Evolutionary conservation across 2,888 invertebrate species (phyloP), one percentile per base, ranked within the genome.

Genomic region (Gibbula magus): DNA sequence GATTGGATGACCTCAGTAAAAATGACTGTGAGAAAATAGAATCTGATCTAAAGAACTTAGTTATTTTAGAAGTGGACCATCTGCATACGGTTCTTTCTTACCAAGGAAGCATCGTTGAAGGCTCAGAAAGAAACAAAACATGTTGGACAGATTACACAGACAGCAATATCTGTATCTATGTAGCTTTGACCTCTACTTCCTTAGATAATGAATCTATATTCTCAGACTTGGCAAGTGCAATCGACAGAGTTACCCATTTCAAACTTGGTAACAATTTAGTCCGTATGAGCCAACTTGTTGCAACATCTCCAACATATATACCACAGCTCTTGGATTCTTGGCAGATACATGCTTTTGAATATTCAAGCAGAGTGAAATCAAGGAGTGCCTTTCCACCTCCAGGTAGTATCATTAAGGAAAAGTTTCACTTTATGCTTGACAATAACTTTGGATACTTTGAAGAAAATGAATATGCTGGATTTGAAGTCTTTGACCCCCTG

Each of bases 391-490:
- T 80, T 51, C 84, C 85, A 29, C 70, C 45, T 18, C 80, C 84
- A 56, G 87, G 87, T n/a, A 80, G 35, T 10, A 83, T 81, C 79
- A 80, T 87, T 32, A 85, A 85, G 0, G 56, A 79, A 20, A 53
- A 79, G 16, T 75, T 66, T 22, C 86, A 86, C 75, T 75, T 75
- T 35, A 82, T 81, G 20, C 81, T 87, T 22, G 82, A 83, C 74
- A 82, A 85, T 67, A 79, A 66, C 29, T 85, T 83, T 76, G 52
- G 53, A 32, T n/a, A 77, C 32, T 83, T 86, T 74, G 51, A 81
- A 20, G 75, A 80, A 32, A 80, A 80, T n/a, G 82, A 85, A 35
- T 85, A 82, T 74, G 82, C 85, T 10, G 87, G 85, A 20, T 83
- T 75, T 70, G 84, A 84, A 56, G 53, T 87, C 10, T 79, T 81